A percentile compares a stretch with the other conserved stretches of the same genome.
These are phyloP conservation scores for Myiotriccus ornatus DNA, from an alignment of 2,797 vertebrate genomes.

Conservation along the genomic window DNA sequence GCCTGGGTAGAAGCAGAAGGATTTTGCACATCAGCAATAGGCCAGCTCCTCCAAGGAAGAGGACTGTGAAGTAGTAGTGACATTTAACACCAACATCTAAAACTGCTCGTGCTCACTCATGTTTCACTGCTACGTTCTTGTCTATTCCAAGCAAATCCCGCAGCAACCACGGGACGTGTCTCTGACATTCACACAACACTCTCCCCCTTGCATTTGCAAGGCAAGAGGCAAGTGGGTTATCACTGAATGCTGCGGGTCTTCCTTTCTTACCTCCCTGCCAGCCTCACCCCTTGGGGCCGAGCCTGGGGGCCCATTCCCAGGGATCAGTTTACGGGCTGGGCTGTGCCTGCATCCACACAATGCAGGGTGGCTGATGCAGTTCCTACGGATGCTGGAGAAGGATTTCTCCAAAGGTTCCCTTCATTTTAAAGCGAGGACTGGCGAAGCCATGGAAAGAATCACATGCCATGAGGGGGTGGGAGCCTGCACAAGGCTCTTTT, in stretches of 20 bases:
- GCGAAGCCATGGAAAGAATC: background rate
- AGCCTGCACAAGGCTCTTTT: background rate
- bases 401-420: background rate
- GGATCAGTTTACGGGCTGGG: background rate
- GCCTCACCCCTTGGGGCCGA: background rate
- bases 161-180: fast-evolving
- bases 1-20: constrained; percentile 73
- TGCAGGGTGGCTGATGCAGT: background rate
- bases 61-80: background rate
- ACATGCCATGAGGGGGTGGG: background rate
- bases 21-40: background rate
- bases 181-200: background rate
- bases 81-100: background rate
- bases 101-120: background rate
- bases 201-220: background rate
- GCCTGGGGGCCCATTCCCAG: background rate
- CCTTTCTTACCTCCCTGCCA: background rate
- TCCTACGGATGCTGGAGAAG: background rate
- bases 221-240: background rate
- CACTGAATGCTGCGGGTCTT: background rate
- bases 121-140: background rate
- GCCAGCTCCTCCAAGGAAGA: background rate
- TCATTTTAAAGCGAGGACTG: background rate
- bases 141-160: background rate
- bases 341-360: background rate